Percentiles rank a stretch among this genome's conserved stretches.
phyloP scores from a whole-genome alignment of 37 sponge, comb jelly and placozoan species.

The Agelas oroides region DNA sequence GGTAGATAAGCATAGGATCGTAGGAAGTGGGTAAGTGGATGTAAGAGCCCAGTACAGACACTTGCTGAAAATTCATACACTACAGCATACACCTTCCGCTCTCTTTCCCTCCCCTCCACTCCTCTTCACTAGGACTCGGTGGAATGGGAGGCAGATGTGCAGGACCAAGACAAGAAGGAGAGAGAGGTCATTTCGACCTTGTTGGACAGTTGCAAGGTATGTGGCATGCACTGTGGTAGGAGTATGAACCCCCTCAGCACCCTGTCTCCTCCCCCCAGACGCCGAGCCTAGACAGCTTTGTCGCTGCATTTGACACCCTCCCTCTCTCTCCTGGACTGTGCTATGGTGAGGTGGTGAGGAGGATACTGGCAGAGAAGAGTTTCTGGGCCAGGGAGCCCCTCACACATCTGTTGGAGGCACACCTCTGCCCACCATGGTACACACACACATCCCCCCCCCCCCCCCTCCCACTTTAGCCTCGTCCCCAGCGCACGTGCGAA shows the following conservation, averaged over 20 bases:
- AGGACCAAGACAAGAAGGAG: neutral
- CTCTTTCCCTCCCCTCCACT: neutral
- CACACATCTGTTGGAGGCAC: neutral
- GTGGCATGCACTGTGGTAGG: neutral
- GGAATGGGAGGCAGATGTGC: neutral
- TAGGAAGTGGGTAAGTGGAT: neutral
- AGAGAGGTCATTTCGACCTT: neutral
- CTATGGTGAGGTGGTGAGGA: neutral
- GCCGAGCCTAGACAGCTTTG: slow-evolving; percentile 6
- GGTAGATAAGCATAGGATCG: too few species aligned
- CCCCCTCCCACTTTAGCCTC: neutral
- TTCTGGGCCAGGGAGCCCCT: slow-evolving; percentile 7
- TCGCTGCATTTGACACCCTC: neutral
- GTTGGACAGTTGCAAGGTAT: neutral
- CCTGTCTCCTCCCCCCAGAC: slow-evolving; percentile 1
- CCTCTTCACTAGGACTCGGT: neutral
- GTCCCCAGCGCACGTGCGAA: neutral
- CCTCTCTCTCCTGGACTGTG: neutral
- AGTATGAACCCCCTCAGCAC: too few species aligned
- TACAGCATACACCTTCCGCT: too few species aligned
- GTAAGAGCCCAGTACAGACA: too few species aligned
- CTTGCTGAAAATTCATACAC: too few species aligned
- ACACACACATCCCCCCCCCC: too few species aligned
- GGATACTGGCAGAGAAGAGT: neutral
- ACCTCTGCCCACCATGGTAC: neutral